Conservation (phyloP, 1,140 invertebrate genomes). For the Diachasma alloeum region DNA sequence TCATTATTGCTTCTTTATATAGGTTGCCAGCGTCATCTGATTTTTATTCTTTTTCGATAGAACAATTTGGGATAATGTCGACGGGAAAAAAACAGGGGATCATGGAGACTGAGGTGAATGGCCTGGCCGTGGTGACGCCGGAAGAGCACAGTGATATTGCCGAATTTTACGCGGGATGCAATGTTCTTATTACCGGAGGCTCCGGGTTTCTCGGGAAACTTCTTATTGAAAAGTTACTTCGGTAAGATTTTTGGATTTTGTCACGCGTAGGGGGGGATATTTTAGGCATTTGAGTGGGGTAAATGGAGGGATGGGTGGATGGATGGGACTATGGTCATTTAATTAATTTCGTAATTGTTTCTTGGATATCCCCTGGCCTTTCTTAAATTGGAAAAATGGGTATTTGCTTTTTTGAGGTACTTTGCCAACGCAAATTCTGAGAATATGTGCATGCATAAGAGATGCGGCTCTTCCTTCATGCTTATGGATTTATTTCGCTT, state of each 20-base stretch:
- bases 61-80: background rate
- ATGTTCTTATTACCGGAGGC: conserved; percentile 65
- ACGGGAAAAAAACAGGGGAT: conserved; percentile 30
- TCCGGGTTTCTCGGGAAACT: conserved; percentile 78
- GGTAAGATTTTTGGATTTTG: conserved; percentile 41
- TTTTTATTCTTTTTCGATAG: conserved; percentile 2
- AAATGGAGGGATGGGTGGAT: no score
- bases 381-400: background rate
- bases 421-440: background rate
- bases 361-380: no score
- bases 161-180: conserved; percentile 45
- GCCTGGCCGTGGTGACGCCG: background rate
- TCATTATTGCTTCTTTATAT: no score
- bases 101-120: conserved; percentile 34
- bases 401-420: background rate
- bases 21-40: background rate
- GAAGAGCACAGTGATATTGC: conserved; percentile 45
- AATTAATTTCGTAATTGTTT: no score
- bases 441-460: background rate
- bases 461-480: conserved; percentile 10
- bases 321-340: no score
- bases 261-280: background rate
- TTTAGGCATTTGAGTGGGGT: background rate
- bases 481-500: conserved; percentile 16
- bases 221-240: conserved; percentile 72